These are phyloP conservation scores for Antheraea pernyi DNA, from an alignment of 1,140 invertebrate genomes.

Conservation along the genomic window DNA sequence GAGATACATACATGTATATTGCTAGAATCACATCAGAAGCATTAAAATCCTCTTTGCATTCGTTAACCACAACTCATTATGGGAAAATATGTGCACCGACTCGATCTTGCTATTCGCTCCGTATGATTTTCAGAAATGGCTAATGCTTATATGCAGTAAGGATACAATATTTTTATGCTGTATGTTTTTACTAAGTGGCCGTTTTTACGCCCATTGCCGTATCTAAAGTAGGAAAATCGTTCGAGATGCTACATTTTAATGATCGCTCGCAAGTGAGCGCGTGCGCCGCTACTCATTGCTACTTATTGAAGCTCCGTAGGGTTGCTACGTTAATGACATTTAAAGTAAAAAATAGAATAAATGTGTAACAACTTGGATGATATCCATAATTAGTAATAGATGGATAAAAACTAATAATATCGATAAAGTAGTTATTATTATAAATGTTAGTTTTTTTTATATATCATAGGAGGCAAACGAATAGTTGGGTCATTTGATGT, in stretches of 20 bases:
- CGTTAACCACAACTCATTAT: slow-evolving; percentile 65
- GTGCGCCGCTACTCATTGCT: slow-evolving; percentile 61
- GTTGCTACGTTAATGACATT: slow-evolving; percentile 26
- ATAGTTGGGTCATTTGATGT: no score
- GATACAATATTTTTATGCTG: slow-evolving; percentile 78
- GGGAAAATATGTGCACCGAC: slow-evolving; percentile 74
- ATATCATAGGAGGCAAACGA: no score
- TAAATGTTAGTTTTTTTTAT: no score
- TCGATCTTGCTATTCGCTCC: slow-evolving; percentile 64
- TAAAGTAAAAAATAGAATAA: background rate
- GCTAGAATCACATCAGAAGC: slow-evolving; percentile 70
- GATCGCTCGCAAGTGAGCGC: slow-evolving; percentile 59
- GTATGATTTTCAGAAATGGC: slow-evolving; percentile 79
- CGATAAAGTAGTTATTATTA: no score
- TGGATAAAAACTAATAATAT: no score
- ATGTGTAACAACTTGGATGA: background rate
- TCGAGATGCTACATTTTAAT: slow-evolving; percentile 76
- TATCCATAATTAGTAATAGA: no score
- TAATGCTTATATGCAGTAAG: slow-evolving; percentile 64
- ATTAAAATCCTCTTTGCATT: slow-evolving; percentile 76
- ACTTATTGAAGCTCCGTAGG: slow-evolving; percentile 40
- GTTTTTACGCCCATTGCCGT: slow-evolving; percentile 71
- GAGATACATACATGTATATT: slow-evolving; percentile 66
- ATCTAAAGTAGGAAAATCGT: slow-evolving; percentile 77
- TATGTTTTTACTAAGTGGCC: slow-evolving; percentile 60